Conservation (phyloP, 2,888 invertebrate genomes). For the Cephus rjabovi region DNA sequence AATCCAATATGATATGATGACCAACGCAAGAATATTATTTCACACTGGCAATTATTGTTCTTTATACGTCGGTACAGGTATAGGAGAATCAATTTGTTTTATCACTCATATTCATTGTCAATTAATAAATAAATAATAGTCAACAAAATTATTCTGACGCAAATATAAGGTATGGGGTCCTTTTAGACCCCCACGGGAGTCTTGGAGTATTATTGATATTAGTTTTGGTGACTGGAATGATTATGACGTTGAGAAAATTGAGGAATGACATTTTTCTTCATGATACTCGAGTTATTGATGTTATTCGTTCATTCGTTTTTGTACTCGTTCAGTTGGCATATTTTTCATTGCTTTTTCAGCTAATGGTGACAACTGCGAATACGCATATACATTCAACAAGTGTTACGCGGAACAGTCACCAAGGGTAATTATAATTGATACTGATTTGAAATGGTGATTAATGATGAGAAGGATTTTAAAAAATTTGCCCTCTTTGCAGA, state of each 20-base stretch:
- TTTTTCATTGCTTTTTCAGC: constrained; percentile 37
- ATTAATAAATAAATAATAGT: too few relatives aligned
- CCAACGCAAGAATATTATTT: too few relatives aligned
- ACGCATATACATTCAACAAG: constrained; percentile 60
- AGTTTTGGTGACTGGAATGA: constrained; percentile 22
- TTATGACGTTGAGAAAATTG: background rate
- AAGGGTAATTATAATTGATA: constrained; percentile 39
- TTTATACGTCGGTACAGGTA: too few relatives aligned
- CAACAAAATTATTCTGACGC: too few relatives aligned
- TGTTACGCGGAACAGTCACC: constrained; percentile 58
- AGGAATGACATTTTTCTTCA: background rate
- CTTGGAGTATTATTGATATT: background rate
- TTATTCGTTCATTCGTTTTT: background rate
- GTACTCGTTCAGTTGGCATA: background rate
- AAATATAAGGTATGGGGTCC: too few relatives aligned
- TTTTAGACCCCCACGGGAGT: too few relatives aligned
- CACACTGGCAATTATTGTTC: too few relatives aligned
- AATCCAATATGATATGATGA: too few relatives aligned
- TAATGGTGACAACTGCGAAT: constrained; percentile 58
- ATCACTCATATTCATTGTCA: too few relatives aligned
- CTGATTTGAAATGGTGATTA: background rate
- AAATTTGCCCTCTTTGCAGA: constrained; percentile 39
- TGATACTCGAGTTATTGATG: constrained; percentile 8
- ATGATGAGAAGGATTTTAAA: background rate
- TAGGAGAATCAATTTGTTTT: too few relatives aligned